phyloP scores from a whole-genome alignment of 2,113 vertebrate species.

The Eolophus roseicapilla region DNA sequence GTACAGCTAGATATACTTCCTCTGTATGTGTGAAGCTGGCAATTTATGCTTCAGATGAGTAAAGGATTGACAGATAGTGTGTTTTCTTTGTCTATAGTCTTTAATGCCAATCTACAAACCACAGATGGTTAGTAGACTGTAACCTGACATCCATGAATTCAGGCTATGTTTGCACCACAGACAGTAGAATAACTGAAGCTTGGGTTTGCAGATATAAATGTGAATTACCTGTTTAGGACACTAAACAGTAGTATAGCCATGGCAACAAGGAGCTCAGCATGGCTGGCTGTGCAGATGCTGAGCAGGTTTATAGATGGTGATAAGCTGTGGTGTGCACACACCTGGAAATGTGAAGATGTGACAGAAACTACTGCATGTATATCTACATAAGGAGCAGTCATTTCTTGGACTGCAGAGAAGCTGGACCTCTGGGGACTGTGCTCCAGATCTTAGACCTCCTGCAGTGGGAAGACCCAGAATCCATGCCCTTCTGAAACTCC shows the following conservation, averaged over 20 bases:
- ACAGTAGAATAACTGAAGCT: not conserved
- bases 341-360: not conserved
- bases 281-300: not conserved
- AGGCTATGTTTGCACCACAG: not conserved
- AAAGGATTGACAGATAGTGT: not conserved
- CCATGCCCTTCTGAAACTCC: not conserved
- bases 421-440: not conserved
- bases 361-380: not conserved
- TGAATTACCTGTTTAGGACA: not conserved
- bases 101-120: not conserved
- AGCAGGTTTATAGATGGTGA: not conserved
- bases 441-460: not conserved
- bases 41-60: not conserved
- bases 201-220: not conserved
- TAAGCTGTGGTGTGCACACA: not conserved
- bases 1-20: not conserved
- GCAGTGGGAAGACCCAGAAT: not conserved
- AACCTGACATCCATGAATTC: not conserved
- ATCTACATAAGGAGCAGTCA: not conserved
- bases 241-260: not conserved
- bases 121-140: not conserved
- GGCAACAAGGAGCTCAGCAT: not conserved
- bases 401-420: not conserved
- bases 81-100: not conserved
- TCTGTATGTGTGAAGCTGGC: not conserved